phyloP scores from a whole-genome alignment of 2,113 vertebrate genomes.

The Chaetodon trifascialis region DNA sequence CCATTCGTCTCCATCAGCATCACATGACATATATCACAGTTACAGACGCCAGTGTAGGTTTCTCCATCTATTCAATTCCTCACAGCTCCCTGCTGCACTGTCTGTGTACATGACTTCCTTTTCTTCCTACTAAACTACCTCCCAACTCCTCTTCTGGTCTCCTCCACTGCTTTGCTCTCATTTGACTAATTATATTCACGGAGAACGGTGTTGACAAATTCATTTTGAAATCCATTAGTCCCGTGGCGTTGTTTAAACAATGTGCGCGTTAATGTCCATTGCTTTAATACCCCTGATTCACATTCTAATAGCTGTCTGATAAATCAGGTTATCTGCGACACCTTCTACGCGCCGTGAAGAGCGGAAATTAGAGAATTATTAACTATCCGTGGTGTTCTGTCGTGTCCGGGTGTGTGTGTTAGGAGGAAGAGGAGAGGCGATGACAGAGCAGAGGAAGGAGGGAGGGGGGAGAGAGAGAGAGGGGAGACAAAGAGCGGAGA shows the following conservation, averaged over 20 bases:
- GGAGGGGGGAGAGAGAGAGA: slow-evolving; percentile 33
- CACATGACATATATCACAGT: slow-evolving; percentile 8
- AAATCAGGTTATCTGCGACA: slow-evolving; percentile 86
- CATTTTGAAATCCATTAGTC: slow-evolving; percentile 87
- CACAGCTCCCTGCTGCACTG: slow-evolving; percentile 12
- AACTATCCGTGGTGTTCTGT: slow-evolving; percentile 79
- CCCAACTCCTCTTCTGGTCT: slow-evolving; percentile 53
- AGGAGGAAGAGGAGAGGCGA: slow-evolving; percentile 59
- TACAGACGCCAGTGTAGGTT: background rate
- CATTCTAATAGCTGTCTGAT: slow-evolving; percentile 85
- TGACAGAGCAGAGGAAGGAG: slow-evolving; percentile 77
- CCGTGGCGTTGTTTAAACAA: slow-evolving; percentile 84
- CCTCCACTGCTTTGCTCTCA: slow-evolving; percentile 70
- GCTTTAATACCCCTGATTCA: slow-evolving; percentile 83
- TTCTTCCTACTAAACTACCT: slow-evolving; percentile 42
- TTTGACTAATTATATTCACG: slow-evolving; percentile 83
- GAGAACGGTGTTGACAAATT: slow-evolving; percentile 85
- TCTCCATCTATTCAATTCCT: slow-evolving; percentile 14
- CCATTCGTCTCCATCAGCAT: slow-evolving; percentile 33
- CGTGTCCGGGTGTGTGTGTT: slow-evolving; percentile 68
- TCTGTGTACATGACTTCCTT: slow-evolving; percentile 19
- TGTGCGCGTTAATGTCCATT: slow-evolving; percentile 82
- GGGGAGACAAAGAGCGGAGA: slow-evolving; percentile 29
- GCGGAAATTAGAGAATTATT: slow-evolving; percentile 86
- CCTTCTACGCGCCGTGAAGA: slow-evolving; percentile 81